A percentile compares a stretch with the other conserved stretches of the same genome.
These are phyloP conservation scores for Meriones unguiculatus DNA, from an alignment of 2,113 vertebrate species.

Conservation along the genomic window DNA sequence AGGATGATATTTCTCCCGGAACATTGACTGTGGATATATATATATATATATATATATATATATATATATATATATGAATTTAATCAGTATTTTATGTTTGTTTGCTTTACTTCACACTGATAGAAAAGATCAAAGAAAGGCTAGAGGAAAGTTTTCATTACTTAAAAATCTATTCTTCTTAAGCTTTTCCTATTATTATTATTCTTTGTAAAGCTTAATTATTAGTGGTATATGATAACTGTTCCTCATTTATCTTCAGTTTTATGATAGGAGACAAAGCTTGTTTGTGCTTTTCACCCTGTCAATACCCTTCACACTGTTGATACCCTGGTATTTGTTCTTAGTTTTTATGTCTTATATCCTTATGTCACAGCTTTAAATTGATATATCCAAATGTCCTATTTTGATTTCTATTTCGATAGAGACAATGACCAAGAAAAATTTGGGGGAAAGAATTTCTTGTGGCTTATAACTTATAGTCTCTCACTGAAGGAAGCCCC, in stretches of 20 bases:
- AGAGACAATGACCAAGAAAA: not conserved
- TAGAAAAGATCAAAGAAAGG: not conserved
- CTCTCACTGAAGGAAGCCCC: not conserved
- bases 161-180: not conserved
- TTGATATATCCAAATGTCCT: not conserved
- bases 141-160: not conserved
- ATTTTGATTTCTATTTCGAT: not conserved
- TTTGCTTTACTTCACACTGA: not conserved
- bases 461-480: not conserved
- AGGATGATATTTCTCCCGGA: not conserved
- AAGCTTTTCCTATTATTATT: not conserved
- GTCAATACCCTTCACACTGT: not conserved
- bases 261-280: not conserved
- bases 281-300: not conserved
- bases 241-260: not conserved
- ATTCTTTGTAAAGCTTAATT: not conserved
- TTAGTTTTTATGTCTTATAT: not conserved
- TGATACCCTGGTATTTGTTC: not conserved
- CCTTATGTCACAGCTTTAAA: not conserved
- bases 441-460: not conserved
- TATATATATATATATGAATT: not conserved
- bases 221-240: not conserved
- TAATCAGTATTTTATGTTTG: not conserved
- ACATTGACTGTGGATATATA: not conserved
- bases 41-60: not conserved